Evolutionary conservation across 2,113 vertebrate genomes (phyloP), one percentile per base, ranked within the genome.

Genomic region (Aleadryas rufinucha): DNA sequence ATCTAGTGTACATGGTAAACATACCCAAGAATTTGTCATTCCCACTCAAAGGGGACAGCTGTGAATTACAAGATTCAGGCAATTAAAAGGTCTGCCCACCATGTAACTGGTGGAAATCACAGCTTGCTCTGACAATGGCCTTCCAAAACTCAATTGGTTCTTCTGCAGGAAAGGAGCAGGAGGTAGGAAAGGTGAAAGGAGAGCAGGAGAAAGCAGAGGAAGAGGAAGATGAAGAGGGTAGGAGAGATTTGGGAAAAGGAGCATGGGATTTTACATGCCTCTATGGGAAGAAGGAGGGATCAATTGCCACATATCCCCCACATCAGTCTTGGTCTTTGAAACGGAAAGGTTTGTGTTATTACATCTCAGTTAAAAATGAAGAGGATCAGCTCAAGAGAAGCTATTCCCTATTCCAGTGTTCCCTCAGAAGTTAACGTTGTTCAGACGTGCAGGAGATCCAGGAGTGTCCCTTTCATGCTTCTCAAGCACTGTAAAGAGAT

Each of bases 401-500:
- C 33, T 26, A 33, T 60, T 57, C 6, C 5, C 13, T 59, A 2
- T 71, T 82, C 2, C 15, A 28, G 1, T 26, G 6, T 23, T 69
- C 3, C 30, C 17, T 14, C 14, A 56, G 71, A 66, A 77, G 33
- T 39, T 45, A 18, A 0, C 0, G 0, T 9, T 41, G 13, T 27
- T 65, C 2, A 2, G 47, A 47, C 3, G 0, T 10, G 26, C 13
- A 44, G 50, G 19, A 52, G 13, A 13, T 4, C 75, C 39, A 27
- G 33, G 13, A 47, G 17, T 4, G 10, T 74, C 33, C 35, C 19
- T 60, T 14, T 8, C 10, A 4, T 28, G 4, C 66, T 87, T 33
- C 53, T 72, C 23, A 16, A 42, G 5, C 11, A 24, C 35, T 83
- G 15, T 14, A 63, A 70, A 47, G 59, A 41, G 7, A 70, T 39